Evolutionary conservation across 2,888 invertebrate genomes (phyloP), one percentile per base, ranked within the genome.

Genomic region (Cerastis rubricosa): DNA sequence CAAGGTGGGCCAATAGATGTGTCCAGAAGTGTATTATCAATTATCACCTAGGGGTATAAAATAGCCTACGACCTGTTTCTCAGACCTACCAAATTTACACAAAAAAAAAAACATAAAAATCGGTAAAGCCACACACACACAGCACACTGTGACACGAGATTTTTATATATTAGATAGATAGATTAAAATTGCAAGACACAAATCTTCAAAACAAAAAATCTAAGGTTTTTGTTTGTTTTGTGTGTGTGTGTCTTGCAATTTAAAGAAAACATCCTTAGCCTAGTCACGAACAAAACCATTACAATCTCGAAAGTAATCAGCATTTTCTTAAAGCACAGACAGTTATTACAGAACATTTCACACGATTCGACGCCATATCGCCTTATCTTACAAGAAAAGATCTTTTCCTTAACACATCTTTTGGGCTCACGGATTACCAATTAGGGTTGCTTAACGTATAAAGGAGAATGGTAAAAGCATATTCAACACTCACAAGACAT

Each of bases 401-500:
- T 80, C 25, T 80, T 84, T 74, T 69, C 68, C 66, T 22, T 74
- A 72, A 80, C 84, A 80, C 80, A 69, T 75, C 65, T 61, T 81
- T 76, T 81, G 63, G 69, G 71, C 70, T 71, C 71, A 45, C 61
- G 51, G 77, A 85, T 85, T 69, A 78, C 82, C 82, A 85, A 86
- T 86, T 85, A 76, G 54, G 51, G 68, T 73, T 51, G 72, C 59
- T 85, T 43, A 76, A 12, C 22, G 73, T 64, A 25, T 63, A 70
- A 63, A 76, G 73, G 68, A 64, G 71, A 47, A 61, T 71, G 71
- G 72, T 74, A 66, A 76, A 85, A 78, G 67, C 66, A 57, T 76
- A 71, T 82, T 74, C 71, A 80, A 76, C 83, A 80, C 83, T 77
- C 71, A 87, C 80, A 76, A 83, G 85, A 83, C 65, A 83, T 87